Evolutionary conservation across 2,797 vertebrate species (phyloP).

Genomic region (Acridotheres tristis): DNA sequence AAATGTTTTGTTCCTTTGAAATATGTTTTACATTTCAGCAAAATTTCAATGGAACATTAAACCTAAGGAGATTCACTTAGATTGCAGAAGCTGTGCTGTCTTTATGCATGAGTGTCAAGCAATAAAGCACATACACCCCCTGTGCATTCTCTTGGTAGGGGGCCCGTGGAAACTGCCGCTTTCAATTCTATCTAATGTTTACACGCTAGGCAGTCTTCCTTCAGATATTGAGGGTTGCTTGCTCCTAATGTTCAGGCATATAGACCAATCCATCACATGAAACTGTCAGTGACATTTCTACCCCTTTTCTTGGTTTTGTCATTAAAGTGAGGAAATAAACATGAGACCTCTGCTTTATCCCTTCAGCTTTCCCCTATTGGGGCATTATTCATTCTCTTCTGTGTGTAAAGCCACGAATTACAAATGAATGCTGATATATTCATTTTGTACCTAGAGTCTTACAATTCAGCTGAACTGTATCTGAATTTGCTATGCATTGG

Average conservation of each 20-base stretch:
- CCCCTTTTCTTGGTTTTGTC: slow-evolving; percentile 9
- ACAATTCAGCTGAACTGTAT: background rate
- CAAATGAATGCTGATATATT: background rate
- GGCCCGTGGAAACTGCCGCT: background rate
- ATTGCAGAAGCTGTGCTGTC: slow-evolving; percentile 31
- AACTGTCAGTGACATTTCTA: slow-evolving; percentile 36
- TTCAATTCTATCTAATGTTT: slow-evolving; percentile 55
- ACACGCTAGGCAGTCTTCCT: slow-evolving; percentile 34
- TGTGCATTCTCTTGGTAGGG: slow-evolving; percentile 2
- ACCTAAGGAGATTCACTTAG: slow-evolving; percentile 45
- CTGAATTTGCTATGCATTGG: background rate
- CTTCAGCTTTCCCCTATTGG: background rate
- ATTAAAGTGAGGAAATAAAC: slow-evolving; percentile 48
- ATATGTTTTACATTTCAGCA: slow-evolving; percentile 60
- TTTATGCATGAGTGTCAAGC: slow-evolving; percentile 49
- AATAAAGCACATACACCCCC: background rate
- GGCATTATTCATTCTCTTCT: slow-evolving; percentile 29
- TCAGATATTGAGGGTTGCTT: background rate
- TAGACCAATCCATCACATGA: slow-evolving; percentile 39
- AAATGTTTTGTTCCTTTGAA: slow-evolving; percentile 61
- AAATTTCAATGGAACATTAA: slow-evolving; percentile 67
- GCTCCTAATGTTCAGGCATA: background rate
- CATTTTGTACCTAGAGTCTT: background rate
- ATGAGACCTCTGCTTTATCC: background rate
- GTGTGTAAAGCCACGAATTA: background rate